phyloP scores from a whole-genome alignment of 1,140 invertebrate genomes.

The Antheraea mylitta region DNA sequence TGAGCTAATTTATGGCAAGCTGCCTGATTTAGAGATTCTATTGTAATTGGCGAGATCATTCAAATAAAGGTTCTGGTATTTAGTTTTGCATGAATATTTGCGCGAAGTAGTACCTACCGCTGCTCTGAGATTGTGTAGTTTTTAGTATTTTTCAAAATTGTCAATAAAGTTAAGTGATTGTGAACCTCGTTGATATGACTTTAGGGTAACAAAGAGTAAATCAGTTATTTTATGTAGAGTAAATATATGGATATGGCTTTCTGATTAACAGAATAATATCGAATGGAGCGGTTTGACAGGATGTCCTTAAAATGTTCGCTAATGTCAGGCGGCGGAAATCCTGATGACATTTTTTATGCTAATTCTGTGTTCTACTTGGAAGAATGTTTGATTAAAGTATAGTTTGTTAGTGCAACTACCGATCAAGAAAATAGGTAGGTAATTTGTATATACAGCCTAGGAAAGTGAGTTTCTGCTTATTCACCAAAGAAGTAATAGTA shows the following conservation, averaged over 20 bases:
- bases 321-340: background rate
- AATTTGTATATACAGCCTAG: too few relatives aligned
- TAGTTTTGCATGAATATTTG: constrained; percentile 49
- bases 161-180: background rate
- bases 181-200: background rate
- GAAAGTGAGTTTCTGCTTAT: too few relatives aligned
- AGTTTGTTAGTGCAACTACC: background rate
- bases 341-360: background rate
- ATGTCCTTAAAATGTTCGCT: constrained; percentile 13
- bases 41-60: constrained; percentile 68
- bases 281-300: background rate
- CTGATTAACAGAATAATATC: background rate
- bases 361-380: background rate
- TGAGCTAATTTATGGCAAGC: constrained; percentile 66
- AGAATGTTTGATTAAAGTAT: background rate
- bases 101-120: constrained; percentile 14
- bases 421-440: background rate
- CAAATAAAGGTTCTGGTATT: constrained; percentile 41
- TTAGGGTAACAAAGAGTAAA: background rate
- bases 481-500: too few relatives aligned
- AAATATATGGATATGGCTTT: background rate
- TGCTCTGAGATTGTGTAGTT: constrained; percentile 12
- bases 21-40: constrained; percentile 65
- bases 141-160: constrained; percentile 23
- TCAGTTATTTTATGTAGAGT: background rate